These are phyloP conservation scores for Dryococelus australis DNA, from an alignment of 2,888 invertebrate species.

Conservation along the genomic window DNA sequence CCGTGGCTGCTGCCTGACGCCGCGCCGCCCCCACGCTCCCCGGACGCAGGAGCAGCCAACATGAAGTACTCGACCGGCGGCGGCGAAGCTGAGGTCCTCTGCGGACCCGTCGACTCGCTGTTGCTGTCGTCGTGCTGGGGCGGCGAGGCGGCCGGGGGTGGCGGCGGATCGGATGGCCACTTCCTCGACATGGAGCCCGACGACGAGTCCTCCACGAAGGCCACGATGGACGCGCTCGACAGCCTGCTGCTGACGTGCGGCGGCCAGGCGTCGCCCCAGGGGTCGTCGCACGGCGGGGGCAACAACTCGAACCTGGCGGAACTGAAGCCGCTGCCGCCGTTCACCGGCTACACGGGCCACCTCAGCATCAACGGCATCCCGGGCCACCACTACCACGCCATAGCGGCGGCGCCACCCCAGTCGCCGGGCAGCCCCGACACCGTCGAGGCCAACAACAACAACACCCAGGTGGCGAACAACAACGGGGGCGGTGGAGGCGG, in stretches of 20 bases:
- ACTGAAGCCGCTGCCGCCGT: conserved; percentile 85
- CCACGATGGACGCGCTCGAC: conserved; percentile 74
- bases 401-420: conserved; percentile 64
- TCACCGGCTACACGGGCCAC: conserved; percentile 85
- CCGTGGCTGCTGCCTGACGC: conserved; percentile 50
- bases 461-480: conserved; percentile 62
- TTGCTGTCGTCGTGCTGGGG: conserved; percentile 77
- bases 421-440: conserved; percentile 55
- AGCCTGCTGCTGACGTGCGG: conserved; percentile 65
- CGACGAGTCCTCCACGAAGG: conserved; percentile 56
- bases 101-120: conserved; percentile 68
- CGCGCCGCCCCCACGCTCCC: conserved; percentile 44
- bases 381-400: conserved; percentile 86
- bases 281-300: conserved; percentile 53
- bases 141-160: conserved; percentile 59
- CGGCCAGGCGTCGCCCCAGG: conserved; percentile 49
- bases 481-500: conserved; percentile 64
- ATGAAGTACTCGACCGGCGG: conserved; percentile 53
- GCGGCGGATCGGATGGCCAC: conserved; percentile 60
- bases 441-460: conserved; percentile 52
- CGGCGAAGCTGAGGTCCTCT: conserved; percentile 51
- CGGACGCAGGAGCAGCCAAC: conserved; percentile 38
- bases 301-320: conserved; percentile 77
- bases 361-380: conserved; percentile 88
- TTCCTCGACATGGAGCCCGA: conserved; percentile 50